Conservation (phyloP, 1,140 invertebrate species). For the Olivierus martensii region DNA sequence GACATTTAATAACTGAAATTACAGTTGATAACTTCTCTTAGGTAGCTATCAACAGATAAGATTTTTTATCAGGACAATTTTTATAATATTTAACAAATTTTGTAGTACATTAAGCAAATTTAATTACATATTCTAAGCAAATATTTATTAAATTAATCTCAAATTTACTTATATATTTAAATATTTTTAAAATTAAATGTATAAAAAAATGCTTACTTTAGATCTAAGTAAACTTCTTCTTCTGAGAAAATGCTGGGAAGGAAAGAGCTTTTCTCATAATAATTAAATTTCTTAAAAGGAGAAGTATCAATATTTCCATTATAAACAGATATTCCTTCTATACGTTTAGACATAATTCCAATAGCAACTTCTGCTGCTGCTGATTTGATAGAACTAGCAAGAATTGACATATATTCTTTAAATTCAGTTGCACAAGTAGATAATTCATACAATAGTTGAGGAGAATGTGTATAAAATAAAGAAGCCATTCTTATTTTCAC, state of each 20-base stretch:
- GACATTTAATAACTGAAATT: no score
- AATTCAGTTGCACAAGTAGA: constrained; percentile 60
- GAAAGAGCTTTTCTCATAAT: not conserved
- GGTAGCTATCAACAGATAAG: no score
- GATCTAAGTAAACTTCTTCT: not conserved
- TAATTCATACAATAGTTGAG: constrained; percentile 68
- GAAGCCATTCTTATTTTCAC: constrained; percentile 68
- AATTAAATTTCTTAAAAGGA: not conserved
- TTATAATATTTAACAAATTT: no score
- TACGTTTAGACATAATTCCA: constrained; percentile 48
- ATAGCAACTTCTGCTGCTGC: constrained; percentile 89
- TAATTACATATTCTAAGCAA: no score
- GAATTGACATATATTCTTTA: constrained; percentile 48
- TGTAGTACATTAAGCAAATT: no score
- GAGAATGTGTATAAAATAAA: constrained; percentile 84
- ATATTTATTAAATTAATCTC: no score
- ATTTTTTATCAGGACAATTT: no score
- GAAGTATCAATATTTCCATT: constrained; percentile 1
- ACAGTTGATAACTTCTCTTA: no score
- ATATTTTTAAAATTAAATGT: no score
- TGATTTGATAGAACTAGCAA: constrained; percentile 65
- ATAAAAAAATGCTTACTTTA: no score
- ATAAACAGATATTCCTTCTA: not conserved
- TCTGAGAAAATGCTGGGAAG: not conserved
- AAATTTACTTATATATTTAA: no score